Evolutionary conservation across 2,113 vertebrate species (phyloP).

Genomic region (Ammospiza caudacuta): DNA sequence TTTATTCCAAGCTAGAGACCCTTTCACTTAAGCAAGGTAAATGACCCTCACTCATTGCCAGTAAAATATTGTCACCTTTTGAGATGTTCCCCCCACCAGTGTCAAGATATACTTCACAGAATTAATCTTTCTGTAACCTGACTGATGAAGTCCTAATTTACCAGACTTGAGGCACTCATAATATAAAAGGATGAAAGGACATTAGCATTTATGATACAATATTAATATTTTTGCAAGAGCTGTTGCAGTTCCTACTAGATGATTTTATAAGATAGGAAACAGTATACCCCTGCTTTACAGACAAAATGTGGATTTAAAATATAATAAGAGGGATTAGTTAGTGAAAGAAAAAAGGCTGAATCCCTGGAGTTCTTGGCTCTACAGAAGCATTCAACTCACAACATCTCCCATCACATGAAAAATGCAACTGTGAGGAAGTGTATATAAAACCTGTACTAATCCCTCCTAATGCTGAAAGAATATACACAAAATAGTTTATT

Average conservation of each 20-base stretch:
- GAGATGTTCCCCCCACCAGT: background rate
- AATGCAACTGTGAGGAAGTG: background rate
- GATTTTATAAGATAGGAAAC: background rate
- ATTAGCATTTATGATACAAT: background rate
- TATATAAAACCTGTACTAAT: background rate
- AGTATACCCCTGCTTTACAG: background rate
- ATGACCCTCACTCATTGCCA: background rate
- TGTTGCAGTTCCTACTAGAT: background rate
- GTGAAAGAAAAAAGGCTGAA: background rate
- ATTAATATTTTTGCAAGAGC: background rate
- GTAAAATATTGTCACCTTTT: background rate
- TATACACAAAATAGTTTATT: background rate
- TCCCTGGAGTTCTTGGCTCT: background rate
- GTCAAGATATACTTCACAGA: background rate
- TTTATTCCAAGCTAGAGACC: background rate
- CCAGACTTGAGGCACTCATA: background rate
- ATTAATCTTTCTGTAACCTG: background rate
- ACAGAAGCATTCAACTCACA: background rate
- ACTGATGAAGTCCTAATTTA: background rate
- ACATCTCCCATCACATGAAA: background rate
- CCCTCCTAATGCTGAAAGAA: background rate
- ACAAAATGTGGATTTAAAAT: background rate
- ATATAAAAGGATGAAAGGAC: background rate
- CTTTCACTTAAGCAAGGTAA: background rate
- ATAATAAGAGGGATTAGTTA: background rate